These are phyloP conservation scores for Odontocerum albicorne DNA, from an alignment of 2,888 invertebrate genomes.

Conservation along the genomic window DNA sequence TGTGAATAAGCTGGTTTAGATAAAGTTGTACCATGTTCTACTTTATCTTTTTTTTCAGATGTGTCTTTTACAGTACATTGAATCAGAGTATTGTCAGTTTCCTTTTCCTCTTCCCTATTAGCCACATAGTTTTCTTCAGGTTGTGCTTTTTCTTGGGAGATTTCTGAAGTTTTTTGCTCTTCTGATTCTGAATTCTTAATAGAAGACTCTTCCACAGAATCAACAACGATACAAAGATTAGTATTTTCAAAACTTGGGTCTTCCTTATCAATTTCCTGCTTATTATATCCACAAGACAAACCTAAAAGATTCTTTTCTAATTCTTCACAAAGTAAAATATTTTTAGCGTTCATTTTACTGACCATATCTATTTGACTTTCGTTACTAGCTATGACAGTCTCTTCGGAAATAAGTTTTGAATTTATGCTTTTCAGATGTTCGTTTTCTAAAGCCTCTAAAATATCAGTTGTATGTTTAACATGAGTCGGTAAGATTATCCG, in stretches of 20 bases:
- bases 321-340: slow-evolving; percentile 4
- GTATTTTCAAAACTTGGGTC: too few species aligned
- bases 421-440: slow-evolving; percentile 44
- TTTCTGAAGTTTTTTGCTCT: not conserved
- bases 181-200: too few species aligned
- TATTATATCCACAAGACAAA: not conserved
- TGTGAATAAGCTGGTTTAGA: slow-evolving; percentile 51
- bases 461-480: slow-evolving; percentile 45
- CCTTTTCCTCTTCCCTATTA: not conserved
- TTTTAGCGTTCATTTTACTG: slow-evolving; percentile 23
- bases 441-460: slow-evolving; percentile 51
- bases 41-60: slow-evolving; percentile 10
- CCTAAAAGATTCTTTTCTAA: not conserved
- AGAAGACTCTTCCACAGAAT: too few species aligned
- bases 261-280: not conserved
- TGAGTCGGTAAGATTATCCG: slow-evolving; percentile 41
- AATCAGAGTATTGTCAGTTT: not conserved
- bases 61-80: not conserved
- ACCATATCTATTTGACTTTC: slow-evolving; percentile 8
- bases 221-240: too few species aligned
- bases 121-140: not conserved
- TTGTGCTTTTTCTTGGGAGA: too few species aligned
- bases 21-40: slow-evolving; percentile 2
- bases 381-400: not conserved
- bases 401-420: slow-evolving; percentile 16